Conservation (phyloP, 2,797 vertebrate species). For the Gymnoscopelus braueri region DNA sequence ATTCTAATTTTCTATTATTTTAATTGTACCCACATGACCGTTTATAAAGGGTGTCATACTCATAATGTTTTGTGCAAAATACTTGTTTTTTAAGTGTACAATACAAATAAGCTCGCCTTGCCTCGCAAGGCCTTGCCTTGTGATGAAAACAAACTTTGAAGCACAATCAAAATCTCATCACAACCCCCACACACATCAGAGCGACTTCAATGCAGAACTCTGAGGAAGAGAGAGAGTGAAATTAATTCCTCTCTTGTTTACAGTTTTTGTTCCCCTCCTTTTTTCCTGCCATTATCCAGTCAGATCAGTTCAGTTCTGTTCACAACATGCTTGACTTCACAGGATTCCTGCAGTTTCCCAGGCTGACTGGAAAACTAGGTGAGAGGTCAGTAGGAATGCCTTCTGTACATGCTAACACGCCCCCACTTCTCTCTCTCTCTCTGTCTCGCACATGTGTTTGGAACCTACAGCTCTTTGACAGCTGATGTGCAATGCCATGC, state of each 20-base stretch:
- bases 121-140: too few species aligned
- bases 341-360: slow-evolving; percentile 53
- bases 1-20: too few species aligned
- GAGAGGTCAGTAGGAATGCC: slow-evolving; percentile 60
- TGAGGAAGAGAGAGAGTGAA: slow-evolving; percentile 1
- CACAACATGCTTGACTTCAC: slow-evolving; percentile 20
- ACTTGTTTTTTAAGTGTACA: too few species aligned
- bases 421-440: neutral
- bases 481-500: slow-evolving; percentile 39
- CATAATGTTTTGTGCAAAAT: too few species aligned
- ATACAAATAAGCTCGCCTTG: too few species aligned
- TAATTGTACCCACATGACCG: too few species aligned
- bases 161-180: neutral
- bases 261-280: neutral
- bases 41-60: too few species aligned
- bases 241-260: slow-evolving; percentile 9
- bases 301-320: slow-evolving; percentile 18
- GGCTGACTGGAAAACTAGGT: slow-evolving; percentile 58
- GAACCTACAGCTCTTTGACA: slow-evolving; percentile 29
- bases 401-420: neutral
- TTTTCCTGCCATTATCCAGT: neutral
- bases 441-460: slow-evolving; percentile 3
- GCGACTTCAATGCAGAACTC: neutral
- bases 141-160: neutral
- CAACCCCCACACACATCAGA: neutral